Evolutionary conservation across 2,113 vertebrate species (phyloP), one percentile per base, ranked within the genome.

Genomic region (Trogon melanurus): DNA sequence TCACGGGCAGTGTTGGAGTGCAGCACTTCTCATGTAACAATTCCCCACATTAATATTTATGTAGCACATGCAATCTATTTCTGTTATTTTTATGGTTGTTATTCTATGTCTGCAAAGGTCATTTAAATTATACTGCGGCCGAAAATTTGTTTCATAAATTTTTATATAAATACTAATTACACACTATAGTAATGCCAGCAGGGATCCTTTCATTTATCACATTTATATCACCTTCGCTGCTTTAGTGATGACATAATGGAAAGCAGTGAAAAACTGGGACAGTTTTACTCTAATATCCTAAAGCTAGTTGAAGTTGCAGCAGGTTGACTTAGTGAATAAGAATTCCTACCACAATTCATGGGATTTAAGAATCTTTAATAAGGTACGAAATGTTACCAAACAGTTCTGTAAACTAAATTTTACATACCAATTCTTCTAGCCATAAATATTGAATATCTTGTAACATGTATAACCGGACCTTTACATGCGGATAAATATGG

Each of bases 401-500:
- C 99, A 99, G 98, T 99, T 98, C 98, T 99, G 98, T 99, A 99
- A 99, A 99, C 99, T 99, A 99, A 99, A 99, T 99, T 99, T 99
- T 99, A 99, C 99, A 99, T 98, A 99, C 98, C 98, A 99, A 98
- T 98, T 98, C 98, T 99, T 99, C 99, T 99, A 99, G 98, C 98
- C 99, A 99, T 99, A 99, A 99, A 99, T 99, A 99, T 98, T 99
- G 99, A 99, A 99, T 98, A 99, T 98, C 98, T 97, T 99, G 99
- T 99, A 99, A 99, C 99, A 99, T 98, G 98, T 98, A 98, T 99
- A 99, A 98, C 98, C 98, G 98, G 99, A 98, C 98, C 98, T 99
- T 99, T 99, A 99, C 99, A 99, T 99, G 99, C 99, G 99, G 99
- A 99, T 99, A 99, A 99, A 99, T 99, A 99, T 99, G 99, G 99